A percentile compares a stretch with the other conserved stretches of the same genome.
These are phyloP conservation scores for Thaumatotibia leucotreta DNA, from an alignment of 1,140 invertebrate species.

Conservation along the genomic window DNA sequence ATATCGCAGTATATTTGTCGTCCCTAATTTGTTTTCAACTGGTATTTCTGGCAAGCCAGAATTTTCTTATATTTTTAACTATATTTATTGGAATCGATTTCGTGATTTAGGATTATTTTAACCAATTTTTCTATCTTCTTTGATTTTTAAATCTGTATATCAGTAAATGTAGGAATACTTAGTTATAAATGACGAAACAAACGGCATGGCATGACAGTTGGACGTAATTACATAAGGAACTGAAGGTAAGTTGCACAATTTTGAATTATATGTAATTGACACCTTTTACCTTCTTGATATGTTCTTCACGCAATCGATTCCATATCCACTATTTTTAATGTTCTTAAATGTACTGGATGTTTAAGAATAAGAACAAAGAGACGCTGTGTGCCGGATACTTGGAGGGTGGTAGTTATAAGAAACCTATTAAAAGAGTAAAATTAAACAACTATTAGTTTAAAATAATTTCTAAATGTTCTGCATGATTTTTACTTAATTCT, in stretches of 20 bases:
- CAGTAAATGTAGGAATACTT: background rate
- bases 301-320: conserved; percentile 63
- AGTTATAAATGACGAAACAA: conserved; percentile 16
- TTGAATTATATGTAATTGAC: conserved; percentile 35
- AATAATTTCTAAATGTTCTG: conserved; percentile 24
- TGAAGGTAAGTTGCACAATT: conserved; percentile 55
- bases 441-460: background rate
- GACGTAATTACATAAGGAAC: conserved; percentile 24
- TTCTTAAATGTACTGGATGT: conserved; percentile 37
- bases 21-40: background rate
- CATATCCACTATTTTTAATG: conserved; percentile 57
- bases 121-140: conserved; percentile 25
- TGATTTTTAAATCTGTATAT: background rate
- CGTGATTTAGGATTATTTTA: conserved; percentile 29
- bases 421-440: background rate
- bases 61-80: background rate
- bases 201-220: conserved; percentile 45
- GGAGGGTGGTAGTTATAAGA: conserved; percentile 48
- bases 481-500: conserved; percentile 63
- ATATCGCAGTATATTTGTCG: conserved; percentile 11
- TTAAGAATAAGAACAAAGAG: background rate
- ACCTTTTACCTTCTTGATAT: conserved; percentile 29
- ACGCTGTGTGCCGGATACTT: conserved; percentile 46
- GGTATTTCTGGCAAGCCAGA: background rate
- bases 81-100: conserved; percentile 62